These are phyloP conservation scores for Podarcis cretensis DNA, from an alignment of 2,113 vertebrate genomes.

Conservation along the genomic window DNA sequence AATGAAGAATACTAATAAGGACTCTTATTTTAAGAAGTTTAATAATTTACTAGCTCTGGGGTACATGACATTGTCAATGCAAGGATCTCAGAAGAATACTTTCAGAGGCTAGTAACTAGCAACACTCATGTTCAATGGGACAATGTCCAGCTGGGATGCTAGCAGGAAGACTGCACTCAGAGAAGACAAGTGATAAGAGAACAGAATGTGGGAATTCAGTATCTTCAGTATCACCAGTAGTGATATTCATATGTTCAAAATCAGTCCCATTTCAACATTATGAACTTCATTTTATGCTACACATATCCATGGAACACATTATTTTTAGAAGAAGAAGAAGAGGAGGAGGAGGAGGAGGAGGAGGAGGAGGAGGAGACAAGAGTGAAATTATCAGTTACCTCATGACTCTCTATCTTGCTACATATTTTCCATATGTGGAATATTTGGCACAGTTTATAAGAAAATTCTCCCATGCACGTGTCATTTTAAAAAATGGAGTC, in stretches of 20 bases:
- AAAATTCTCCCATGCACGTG: too few species aligned
- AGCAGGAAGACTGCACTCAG: background rate
- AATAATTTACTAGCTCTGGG: slow-evolving; percentile 5
- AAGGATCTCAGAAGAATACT: background rate
- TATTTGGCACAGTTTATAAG: too few species aligned
- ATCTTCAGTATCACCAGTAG: background rate
- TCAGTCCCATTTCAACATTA: background rate
- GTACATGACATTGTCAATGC: background rate
- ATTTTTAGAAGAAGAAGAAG: background rate
- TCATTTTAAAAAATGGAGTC: background rate
- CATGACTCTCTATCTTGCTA: too few species aligned
- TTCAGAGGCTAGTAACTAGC: slow-evolving; percentile 6
- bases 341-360: too few species aligned
- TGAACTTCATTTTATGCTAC: background rate
- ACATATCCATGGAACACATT: background rate
- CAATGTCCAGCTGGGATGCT: background rate
- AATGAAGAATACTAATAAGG: background rate
- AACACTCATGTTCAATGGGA: background rate
- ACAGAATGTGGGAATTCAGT: background rate
- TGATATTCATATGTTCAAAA: background rate
- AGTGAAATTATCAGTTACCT: background rate
- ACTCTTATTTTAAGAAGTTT: background rate
- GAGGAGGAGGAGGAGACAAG: too few species aligned
- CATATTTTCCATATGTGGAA: too few species aligned
- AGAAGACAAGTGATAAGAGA: background rate